Conservation (phyloP, 2,888 invertebrate species). For the Nowickia ferox region DNA sequence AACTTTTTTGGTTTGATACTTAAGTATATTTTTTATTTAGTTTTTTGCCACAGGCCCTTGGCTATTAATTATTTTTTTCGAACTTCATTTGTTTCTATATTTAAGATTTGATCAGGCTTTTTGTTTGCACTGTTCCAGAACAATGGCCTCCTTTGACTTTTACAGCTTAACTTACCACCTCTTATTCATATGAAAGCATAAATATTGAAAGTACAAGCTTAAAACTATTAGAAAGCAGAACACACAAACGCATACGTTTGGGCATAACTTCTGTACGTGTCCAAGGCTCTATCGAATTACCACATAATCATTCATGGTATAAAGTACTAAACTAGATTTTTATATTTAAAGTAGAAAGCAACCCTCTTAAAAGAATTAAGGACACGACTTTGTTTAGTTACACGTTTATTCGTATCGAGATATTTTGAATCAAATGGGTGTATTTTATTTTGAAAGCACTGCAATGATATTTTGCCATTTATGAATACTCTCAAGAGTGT, state of each 20-base stretch:
- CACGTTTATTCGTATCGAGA: neutral
- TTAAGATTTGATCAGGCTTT: too few species aligned
- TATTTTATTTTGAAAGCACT: conserved; percentile 15
- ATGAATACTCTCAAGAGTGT: conserved; percentile 23
- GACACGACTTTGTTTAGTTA: conserved; percentile 26
- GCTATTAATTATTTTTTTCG: neutral
- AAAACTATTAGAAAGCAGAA: conserved; percentile 18
- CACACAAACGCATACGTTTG: neutral
- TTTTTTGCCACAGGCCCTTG: too few species aligned
- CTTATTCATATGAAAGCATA: neutral
- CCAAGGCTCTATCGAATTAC: conserved; percentile 63
- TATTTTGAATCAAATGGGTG: conserved; percentile 39
- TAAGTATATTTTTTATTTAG: too few species aligned
- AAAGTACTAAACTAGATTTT: conserved; percentile 76
- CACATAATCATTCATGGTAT: conserved; percentile 66
- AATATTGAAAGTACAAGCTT: conserved; percentile 39
- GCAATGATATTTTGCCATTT: conserved; percentile 25
- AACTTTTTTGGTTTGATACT: too few species aligned
- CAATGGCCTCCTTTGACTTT: conserved; percentile 52
- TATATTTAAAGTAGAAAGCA: conserved; percentile 22
- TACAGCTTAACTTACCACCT: conserved; percentile 60
- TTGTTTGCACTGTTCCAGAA: neutral
- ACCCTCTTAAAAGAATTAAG: conserved; percentile 48
- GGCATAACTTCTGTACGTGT: conserved; percentile 12
- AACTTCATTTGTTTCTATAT: neutral